Conservation (phyloP, 2,113 vertebrate genomes). For the Nycticryphes semicollaris region DNA sequence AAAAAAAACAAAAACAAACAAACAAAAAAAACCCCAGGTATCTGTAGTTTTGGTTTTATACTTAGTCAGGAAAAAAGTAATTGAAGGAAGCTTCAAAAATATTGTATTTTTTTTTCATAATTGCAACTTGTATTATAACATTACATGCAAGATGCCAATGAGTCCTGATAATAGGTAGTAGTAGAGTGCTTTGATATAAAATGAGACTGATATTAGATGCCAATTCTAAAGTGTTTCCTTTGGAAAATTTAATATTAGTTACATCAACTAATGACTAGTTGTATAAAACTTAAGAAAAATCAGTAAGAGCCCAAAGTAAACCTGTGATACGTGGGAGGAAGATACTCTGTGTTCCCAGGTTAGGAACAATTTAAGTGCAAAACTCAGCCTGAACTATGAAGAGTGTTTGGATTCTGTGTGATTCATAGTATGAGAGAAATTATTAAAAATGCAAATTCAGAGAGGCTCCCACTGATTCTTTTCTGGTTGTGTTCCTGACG, state of each 20-base stretch:
- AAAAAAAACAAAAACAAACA: not conserved
- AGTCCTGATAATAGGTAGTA: conserved; percentile 3
- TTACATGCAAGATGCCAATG: not conserved
- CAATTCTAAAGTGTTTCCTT: not conserved
- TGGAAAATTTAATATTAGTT: not conserved
- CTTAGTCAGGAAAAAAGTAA: not conserved
- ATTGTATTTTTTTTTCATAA: not conserved
- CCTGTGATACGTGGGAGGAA: not conserved
- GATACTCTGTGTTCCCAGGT: not conserved
- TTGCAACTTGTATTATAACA: not conserved
- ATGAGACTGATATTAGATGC: not conserved
- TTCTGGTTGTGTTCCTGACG: not conserved
- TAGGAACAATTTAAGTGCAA: not conserved
- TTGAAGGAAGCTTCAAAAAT: not conserved
- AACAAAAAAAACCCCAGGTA: too few species aligned
- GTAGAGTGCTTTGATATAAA: not conserved
- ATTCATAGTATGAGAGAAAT: not conserved
- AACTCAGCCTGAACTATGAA: not conserved
- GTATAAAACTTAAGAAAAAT: not conserved
- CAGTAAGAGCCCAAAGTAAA: not conserved
- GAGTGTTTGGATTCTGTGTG: not conserved
- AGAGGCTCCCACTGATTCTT: not conserved
- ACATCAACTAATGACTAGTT: not conserved
- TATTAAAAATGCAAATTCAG: not conserved
- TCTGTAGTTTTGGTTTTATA: not conserved